Evolutionary conservation across 2,113 vertebrate species (phyloP), one percentile per base, ranked within the genome.

Genomic region (Cichladusa arquata): DNA sequence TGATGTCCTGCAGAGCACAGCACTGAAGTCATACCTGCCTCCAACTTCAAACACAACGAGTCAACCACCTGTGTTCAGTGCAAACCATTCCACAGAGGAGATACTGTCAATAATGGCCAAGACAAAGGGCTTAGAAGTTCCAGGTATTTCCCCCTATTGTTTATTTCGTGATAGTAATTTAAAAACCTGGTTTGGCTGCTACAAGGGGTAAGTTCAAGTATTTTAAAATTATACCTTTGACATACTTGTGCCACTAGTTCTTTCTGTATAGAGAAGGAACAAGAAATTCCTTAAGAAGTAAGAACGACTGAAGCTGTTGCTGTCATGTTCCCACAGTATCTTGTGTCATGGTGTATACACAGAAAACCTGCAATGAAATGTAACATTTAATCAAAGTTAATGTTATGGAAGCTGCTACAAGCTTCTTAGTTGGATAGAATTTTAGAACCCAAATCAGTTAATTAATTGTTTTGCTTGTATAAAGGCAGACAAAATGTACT

Each of bases 41-140:
- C 98, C 99, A 73, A 98, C 98, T 91, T 96, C 95, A 81, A 97
- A 97, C 91, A 98, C 98, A 95, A 94, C 90, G 1, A 98, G 97
- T 92, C 98, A 99, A 69, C 96, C 98, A 22, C 98, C 98, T 25
- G 86, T 99, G 54, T 99, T 99, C 97, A 99, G 99, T 91, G 98
- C 99, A 38, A 97, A 98, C 83, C 98, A 99, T 97, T 99, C 99
- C 69, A 99, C 99, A 31, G 97, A 98, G 88, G 99, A 99, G 92
- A 99, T 99, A 91, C 97, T 99, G 96, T 99, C 99, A 5, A 96
- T 99, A 81, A 99, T 99, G 99, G 99, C 99, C 51, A 98, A 99
- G 96, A 98, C 98, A 54, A 99, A 99, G 93, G 99, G 99, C 84
- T 97, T 98, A 70, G 98, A 98, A 91, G 95, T 99, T 79, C 98